Evolutionary conservation across 1,140 invertebrate species (phyloP).

Genomic region (Helicorthomorpha holstii): DNA sequence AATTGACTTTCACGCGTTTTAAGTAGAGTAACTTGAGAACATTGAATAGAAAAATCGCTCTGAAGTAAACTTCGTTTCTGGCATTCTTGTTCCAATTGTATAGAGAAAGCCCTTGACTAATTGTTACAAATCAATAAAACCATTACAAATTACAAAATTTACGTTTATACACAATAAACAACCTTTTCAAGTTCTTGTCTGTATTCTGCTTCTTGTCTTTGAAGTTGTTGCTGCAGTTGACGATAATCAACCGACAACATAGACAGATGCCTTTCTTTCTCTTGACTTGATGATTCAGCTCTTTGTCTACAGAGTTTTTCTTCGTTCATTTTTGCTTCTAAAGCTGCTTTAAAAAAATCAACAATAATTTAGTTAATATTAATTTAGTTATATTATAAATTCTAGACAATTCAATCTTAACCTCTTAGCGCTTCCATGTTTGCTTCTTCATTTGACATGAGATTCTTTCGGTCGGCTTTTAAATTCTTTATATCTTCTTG

Average conservation of each 20-base stretch:
- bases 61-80: slow-evolving; percentile 52
- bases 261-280: slow-evolving; percentile 82
- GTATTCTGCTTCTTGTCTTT: slow-evolving; percentile 76
- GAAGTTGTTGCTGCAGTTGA: slow-evolving; percentile 72
- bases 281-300: slow-evolving; percentile 63
- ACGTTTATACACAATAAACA: too few relatives aligned
- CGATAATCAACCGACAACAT: slow-evolving; percentile 85
- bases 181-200: slow-evolving; percentile 74
- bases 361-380: background rate
- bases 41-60: slow-evolving; percentile 48
- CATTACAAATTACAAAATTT: slow-evolving; percentile 8
- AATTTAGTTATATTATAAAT: slow-evolving; percentile 4
- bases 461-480: slow-evolving; percentile 41
- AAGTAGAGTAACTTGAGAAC: slow-evolving; percentile 49
- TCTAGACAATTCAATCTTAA: slow-evolving; percentile 26
- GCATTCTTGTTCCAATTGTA: slow-evolving; percentile 77
- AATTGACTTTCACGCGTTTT: slow-evolving; percentile 59
- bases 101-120: slow-evolving; percentile 49
- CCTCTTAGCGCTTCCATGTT: slow-evolving; percentile 79
- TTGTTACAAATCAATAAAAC: slow-evolving; percentile 2
- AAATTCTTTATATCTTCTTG: slow-evolving; percentile 41
- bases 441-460: slow-evolving; percentile 66
- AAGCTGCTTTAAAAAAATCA: slow-evolving; percentile 36
- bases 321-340: slow-evolving; percentile 78
- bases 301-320: slow-evolving; percentile 68